Evolutionary conservation across 2,888 invertebrate genomes (phyloP).

Genomic region (Thereva nobilitata): DNA sequence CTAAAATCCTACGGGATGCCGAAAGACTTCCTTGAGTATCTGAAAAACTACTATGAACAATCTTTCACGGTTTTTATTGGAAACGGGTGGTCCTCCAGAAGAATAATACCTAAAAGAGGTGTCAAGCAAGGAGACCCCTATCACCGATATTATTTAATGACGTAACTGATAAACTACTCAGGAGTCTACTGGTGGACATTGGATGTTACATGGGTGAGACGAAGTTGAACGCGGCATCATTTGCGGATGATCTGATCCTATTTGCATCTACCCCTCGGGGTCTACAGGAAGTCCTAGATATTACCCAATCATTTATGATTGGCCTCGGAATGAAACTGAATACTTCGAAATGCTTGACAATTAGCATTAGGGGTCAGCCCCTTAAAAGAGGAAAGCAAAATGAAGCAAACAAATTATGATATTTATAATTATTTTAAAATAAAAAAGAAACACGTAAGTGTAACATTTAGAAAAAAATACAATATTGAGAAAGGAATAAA

Average conservation of each 20-base stretch:
- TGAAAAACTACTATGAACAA: background rate
- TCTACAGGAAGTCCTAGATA: background rate
- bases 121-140: slow-evolving; percentile 5
- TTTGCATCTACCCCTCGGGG: too few relatives aligned
- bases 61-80: background rate
- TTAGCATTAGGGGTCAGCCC: slow-evolving; percentile 8
- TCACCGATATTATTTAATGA: background rate
- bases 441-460: too few relatives aligned
- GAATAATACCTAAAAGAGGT: background rate
- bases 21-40: too few relatives aligned
- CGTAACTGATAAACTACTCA: background rate
- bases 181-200: background rate
- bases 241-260: slow-evolving; percentile 4
- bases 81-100: background rate
- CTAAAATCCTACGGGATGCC: too few relatives aligned
- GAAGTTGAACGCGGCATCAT: background rate
- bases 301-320: background rate
- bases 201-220: background rate
- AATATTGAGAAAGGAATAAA: too few relatives aligned
- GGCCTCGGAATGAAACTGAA: background rate
- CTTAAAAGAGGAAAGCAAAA: background rate
- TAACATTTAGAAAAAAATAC: too few relatives aligned
- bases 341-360: background rate
- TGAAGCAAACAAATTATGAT: background rate
- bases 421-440: background rate